These are phyloP conservation scores for Julus scandinavius DNA, from an alignment of 2,888 invertebrate genomes.

Conservation along the genomic window DNA sequence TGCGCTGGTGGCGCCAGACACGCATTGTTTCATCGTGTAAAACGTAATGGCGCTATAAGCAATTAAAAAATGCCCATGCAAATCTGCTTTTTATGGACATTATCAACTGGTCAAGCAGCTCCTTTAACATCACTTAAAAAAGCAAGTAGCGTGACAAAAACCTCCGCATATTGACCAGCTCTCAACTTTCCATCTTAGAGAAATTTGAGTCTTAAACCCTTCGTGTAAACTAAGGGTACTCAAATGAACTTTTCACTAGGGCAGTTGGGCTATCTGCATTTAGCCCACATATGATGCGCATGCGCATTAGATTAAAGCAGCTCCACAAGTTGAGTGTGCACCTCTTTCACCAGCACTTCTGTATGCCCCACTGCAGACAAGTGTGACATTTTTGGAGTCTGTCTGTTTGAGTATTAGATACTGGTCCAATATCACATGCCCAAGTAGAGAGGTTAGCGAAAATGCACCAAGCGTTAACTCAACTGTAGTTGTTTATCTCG, in stretches of 20 bases:
- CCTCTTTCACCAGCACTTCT: too few relatives aligned
- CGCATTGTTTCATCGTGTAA: conserved; percentile 33
- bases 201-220: too few relatives aligned
- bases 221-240: too few relatives aligned
- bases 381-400: too few relatives aligned
- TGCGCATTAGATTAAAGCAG: too few relatives aligned
- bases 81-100: conserved; percentile 18
- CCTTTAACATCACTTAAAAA: not conserved
- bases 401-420: too few relatives aligned
- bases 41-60: not conserved
- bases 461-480: not conserved
- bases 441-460: not conserved
- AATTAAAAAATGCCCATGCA: conserved; percentile 22
- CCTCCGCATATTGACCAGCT: not conserved
- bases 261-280: too few relatives aligned
- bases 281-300: too few relatives aligned
- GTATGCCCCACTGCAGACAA: too few relatives aligned
- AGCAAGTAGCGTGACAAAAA: not conserved
- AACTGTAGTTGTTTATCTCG: not conserved
- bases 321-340: too few relatives aligned
- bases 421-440: not conserved
- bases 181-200: too few relatives aligned
- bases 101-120: conserved; percentile 29
- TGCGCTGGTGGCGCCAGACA: conserved; percentile 43
- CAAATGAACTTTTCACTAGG: too few relatives aligned